Conservation (phyloP, 2,888 invertebrate genomes). For the Dioctria linearis region DNA sequence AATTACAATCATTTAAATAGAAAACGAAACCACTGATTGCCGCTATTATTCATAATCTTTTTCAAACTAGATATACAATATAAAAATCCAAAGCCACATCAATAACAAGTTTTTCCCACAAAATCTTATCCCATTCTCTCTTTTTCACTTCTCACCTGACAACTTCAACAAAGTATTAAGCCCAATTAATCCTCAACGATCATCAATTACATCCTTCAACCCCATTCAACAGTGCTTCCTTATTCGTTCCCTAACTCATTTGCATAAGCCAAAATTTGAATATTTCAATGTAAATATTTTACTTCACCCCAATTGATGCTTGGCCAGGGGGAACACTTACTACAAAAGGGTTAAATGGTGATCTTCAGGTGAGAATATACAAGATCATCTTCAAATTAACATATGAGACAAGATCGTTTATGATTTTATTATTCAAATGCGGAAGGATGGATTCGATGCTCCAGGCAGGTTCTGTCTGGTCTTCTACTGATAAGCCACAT, state of each 20-base stretch:
- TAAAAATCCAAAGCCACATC: slow-evolving; percentile 11
- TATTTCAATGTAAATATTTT: slow-evolving; percentile 52
- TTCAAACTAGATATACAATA: not conserved
- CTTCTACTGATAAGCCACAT: not conserved
- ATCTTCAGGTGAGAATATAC: slow-evolving; percentile 49
- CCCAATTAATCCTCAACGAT: slow-evolving; percentile 48
- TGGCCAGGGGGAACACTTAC: not conserved
- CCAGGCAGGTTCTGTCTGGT: slow-evolving; percentile 27
- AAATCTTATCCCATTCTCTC: slow-evolving; percentile 26
- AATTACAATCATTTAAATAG: too few relatives aligned
- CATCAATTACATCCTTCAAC: slow-evolving; percentile 44
- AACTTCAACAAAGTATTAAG: slow-evolving; percentile 39
- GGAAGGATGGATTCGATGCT: slow-evolving; percentile 26
- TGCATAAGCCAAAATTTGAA: slow-evolving; percentile 50
- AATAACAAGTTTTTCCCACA: slow-evolving; percentile 25
- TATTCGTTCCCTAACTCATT: slow-evolving; percentile 12
- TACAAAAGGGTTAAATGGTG: slow-evolving; percentile 48
- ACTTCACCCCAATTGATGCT: slow-evolving; percentile 42
- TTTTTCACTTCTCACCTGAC: slow-evolving; percentile 47
- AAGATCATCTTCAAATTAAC: slow-evolving; percentile 48
- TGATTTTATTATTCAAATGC: slow-evolving; percentile 53
- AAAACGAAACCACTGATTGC: slow-evolving; percentile 36
- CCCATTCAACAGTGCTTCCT: slow-evolving; percentile 20
- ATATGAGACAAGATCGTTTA: slow-evolving; percentile 54
- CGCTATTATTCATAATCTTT: not conserved